phyloP scores from a whole-genome alignment of 2,113 vertebrate genomes.

The Odontophorus gujanensis region DNA sequence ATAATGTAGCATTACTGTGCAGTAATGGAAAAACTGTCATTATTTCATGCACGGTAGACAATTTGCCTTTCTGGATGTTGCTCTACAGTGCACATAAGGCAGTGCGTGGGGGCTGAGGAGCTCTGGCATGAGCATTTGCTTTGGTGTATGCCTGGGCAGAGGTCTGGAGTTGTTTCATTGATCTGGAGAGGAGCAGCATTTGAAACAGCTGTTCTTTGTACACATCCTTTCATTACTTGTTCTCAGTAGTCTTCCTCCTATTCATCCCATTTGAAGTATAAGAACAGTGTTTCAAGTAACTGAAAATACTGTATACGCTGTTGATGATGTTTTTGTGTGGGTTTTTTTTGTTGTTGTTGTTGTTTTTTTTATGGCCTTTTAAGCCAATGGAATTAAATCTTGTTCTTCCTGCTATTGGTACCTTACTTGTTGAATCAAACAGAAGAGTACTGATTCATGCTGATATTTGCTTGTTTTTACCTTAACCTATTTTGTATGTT shows the following conservation, averaged over 20 bases:
- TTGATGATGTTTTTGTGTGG: no score
- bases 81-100: not conserved
- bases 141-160: fast-evolving
- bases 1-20: not conserved
- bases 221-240: not conserved
- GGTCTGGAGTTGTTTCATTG: not conserved
- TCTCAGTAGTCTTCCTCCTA: not conserved
- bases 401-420: not conserved
- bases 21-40: not conserved
- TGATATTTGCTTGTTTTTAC: not conserved
- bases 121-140: not conserved
- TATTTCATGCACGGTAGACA: not conserved
- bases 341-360: no score
- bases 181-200: not conserved
- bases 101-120: not conserved
- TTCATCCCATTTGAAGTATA: not conserved
- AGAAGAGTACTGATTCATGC: not conserved
- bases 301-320: not conserved
- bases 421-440: fast-evolving
- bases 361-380: not conserved
- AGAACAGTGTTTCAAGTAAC: no score
- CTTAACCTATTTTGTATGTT: not conserved
- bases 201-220: not conserved
- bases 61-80: fast-evolving
- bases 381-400: not conserved